Evolutionary conservation across 2,113 vertebrate genomes (phyloP).

Genomic region (Furnarius figulus): DNA sequence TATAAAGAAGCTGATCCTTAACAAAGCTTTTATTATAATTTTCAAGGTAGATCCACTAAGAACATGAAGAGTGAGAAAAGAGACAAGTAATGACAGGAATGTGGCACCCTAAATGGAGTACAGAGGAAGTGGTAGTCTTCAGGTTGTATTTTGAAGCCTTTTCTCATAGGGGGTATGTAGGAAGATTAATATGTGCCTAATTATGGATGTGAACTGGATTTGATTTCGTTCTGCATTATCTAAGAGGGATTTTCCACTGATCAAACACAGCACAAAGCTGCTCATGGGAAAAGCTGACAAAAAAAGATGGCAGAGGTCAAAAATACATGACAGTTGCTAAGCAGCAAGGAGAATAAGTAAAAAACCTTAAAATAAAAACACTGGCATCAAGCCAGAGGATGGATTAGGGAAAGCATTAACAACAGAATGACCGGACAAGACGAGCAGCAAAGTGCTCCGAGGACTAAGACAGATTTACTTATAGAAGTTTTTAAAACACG

Average conservation of each 20-base stretch:
- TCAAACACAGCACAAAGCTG: not conserved
- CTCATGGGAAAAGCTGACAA: not conserved
- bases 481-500: not conserved
- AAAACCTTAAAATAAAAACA: slow-evolving; percentile 17
- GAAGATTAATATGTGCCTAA: not conserved
- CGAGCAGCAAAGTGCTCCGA: not conserved
- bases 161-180: not conserved
- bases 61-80: not conserved
- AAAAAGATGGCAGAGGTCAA: not conserved
- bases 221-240: not conserved
- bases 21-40: not conserved
- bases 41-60: not conserved
- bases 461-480: not conserved
- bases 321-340: not conserved
- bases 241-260: not conserved
- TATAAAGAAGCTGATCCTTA: not conserved
- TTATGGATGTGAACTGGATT: not conserved
- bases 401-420: slow-evolving; percentile 20
- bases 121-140: not conserved
- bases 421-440: not conserved
- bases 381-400: not conserved
- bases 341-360: not conserved
- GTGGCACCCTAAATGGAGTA: not conserved
- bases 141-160: not conserved
- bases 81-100: not conserved